Percentiles rank a stretch among this genome's conserved stretches.
Conservation (phyloP, 2,797 vertebrate genomes). For the Enteromius paludinosus region DNA sequence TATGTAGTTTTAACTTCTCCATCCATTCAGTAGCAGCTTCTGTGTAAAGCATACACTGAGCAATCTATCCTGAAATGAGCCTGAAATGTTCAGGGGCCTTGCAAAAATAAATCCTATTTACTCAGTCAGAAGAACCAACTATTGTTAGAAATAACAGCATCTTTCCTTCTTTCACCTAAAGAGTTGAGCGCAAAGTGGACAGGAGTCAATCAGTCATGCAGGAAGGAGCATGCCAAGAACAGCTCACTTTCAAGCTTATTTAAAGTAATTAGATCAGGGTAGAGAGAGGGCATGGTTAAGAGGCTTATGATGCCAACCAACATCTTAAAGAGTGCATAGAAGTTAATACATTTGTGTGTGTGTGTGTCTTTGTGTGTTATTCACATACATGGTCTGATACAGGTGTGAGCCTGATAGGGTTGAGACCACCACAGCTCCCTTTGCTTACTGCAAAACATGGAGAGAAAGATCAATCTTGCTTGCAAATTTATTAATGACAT, state of each 20-base stretch:
- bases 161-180: background rate
- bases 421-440: conserved; percentile 90
- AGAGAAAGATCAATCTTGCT: background rate
- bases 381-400: conserved; percentile 82
- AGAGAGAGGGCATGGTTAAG: conserved; percentile 31
- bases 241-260: conserved; percentile 36
- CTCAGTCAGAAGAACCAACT: background rate
- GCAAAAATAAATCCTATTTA: background rate
- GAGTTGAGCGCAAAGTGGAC: background rate
- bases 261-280: conserved; percentile 42
- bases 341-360: background rate
- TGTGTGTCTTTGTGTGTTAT: background rate
- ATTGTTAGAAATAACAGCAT: background rate
- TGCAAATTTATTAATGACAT: no score
- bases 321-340: conserved; percentile 6
- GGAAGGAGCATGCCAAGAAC: conserved; percentile 2
- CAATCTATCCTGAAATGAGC: background rate
- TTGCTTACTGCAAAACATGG: conserved; percentile 81
- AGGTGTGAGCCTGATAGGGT: conserved; percentile 81
- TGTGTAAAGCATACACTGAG: background rate
- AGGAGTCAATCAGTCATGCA: conserved; percentile 6
- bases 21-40: background rate
- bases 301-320: conserved; percentile 39
- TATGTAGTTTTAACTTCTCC: background rate
- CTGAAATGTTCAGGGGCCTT: background rate